Percentiles rank a stretch among this genome's conserved stretches.
Conservation (phyloP, 2,888 invertebrate species). For the Spisula subtruncata region DNA sequence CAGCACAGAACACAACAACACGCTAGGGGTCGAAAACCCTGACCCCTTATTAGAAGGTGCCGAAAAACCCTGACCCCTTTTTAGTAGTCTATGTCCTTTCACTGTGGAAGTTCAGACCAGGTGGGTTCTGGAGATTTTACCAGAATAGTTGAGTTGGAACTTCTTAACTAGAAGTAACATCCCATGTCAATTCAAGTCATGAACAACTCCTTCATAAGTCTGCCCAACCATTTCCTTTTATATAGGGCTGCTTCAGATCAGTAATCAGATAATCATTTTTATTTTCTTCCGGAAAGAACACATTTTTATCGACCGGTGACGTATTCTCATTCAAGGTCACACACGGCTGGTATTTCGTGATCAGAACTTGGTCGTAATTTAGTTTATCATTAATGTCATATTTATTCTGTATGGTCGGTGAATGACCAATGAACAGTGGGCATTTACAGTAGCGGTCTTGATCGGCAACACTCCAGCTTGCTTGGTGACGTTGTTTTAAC, state of each 20-base stretch:
- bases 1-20: slow-evolving; percentile 18
- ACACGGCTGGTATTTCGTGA: slow-evolving; percentile 50
- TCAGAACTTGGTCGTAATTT: slow-evolving; percentile 59
- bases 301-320: slow-evolving; percentile 52
- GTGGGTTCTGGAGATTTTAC: not conserved
- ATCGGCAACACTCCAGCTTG: slow-evolving; percentile 70
- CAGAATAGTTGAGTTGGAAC: not conserved
- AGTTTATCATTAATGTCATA: slow-evolving; percentile 69
- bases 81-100: not conserved
- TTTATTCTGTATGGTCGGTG: slow-evolving; percentile 66
- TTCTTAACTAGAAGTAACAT: not conserved
- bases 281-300: slow-evolving; percentile 51
- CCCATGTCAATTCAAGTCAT: not conserved
- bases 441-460: slow-evolving; percentile 72
- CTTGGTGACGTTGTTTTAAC: slow-evolving; percentile 69
- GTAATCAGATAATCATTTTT: slow-evolving; percentile 38
- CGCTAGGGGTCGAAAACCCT: not conserved
- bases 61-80: slow-evolving; percentile 1
- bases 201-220: slow-evolving; percentile 19
- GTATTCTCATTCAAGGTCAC: slow-evolving; percentile 4
- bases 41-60: not conserved
- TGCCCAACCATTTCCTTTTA: not conserved
- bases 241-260: slow-evolving; percentile 30
- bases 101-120: not conserved
- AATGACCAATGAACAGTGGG: slow-evolving; percentile 65